phyloP scores from a whole-genome alignment of 2,888 invertebrate species.

The Gryllus longicercus region DNA sequence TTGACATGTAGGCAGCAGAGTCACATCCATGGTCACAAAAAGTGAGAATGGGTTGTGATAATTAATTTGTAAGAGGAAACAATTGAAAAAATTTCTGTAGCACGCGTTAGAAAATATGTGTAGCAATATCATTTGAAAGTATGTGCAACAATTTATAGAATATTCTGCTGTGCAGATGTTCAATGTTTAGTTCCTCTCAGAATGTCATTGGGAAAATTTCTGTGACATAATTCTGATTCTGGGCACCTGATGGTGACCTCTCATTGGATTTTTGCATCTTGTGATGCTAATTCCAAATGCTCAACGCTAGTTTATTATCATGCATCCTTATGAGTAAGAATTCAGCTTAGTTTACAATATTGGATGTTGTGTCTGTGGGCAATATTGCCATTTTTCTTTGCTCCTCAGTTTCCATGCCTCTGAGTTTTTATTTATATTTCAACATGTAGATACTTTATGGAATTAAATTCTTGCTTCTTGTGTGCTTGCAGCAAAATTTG shows the following conservation, averaged over 20 bases:
- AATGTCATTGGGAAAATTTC: conserved; percentile 5
- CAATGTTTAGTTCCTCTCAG: conserved; percentile 17
- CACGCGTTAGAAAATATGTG: background rate
- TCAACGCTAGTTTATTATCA: conserved; percentile 6
- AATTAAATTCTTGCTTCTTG: too few relatives aligned
- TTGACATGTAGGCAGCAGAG: background rate
- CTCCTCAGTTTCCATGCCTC: background rate
- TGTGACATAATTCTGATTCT: conserved; percentile 10
- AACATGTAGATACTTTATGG: too few relatives aligned
- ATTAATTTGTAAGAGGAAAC: conserved; percentile 1
- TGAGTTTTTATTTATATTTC: background rate
- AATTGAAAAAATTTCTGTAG: background rate
- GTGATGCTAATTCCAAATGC: background rate
- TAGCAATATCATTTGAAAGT: conserved; percentile 4
- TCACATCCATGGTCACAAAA: conserved; percentile 2
- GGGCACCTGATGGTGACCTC: conserved; percentile 3
- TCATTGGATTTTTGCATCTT: background rate
- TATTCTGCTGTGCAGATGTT: conserved; percentile 17
- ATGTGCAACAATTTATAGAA: conserved; percentile 1
- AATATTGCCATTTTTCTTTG: background rate
- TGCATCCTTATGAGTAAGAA: background rate
- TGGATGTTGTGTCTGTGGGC: background rate
- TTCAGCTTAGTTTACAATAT: background rate
- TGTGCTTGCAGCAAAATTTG: background rate
- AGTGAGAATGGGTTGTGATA: background rate